Conservation (phyloP, 2,888 invertebrate species). For the Epirrita christyi region DNA sequence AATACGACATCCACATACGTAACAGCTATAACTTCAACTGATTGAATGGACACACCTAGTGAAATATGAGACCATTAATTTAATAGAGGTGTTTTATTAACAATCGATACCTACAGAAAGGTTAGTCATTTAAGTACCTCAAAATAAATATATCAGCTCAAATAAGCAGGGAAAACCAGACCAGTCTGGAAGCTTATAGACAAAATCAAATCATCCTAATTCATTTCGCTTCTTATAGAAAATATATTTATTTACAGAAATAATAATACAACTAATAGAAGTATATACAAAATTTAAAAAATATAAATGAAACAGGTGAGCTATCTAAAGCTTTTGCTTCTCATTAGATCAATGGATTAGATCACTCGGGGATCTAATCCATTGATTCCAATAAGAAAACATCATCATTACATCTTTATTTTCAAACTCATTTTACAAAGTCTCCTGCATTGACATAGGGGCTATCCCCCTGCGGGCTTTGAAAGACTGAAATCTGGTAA, state of each 20-base stretch:
- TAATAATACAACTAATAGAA: no score
- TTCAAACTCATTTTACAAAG: constrained; percentile 14
- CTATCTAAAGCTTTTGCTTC: no score
- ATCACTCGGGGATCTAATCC: not conserved
- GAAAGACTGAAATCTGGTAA: constrained; percentile 36
- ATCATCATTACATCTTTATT: constrained; percentile 1
- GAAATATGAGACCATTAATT: not conserved
- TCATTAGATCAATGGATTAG: not conserved
- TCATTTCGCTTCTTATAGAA: not conserved
- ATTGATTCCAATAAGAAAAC: no score
- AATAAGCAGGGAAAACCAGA: not conserved
- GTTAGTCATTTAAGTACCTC: not conserved
- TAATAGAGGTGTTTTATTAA: not conserved
- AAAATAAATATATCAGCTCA: not conserved
- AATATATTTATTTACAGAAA: no score
- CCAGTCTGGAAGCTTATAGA: not conserved
- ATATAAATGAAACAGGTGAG: no score
- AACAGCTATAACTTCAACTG: no score
- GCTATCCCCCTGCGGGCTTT: constrained; percentile 34
- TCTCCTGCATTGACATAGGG: constrained; percentile 16
- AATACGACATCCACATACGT: no score
- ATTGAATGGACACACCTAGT: not conserved
- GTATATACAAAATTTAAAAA: no score
- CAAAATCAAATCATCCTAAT: not conserved
- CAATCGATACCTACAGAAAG: not conserved